Evolutionary conservation across 2,888 invertebrate species (phyloP).

Genomic region (Macrosoma leucophasiata): DNA sequence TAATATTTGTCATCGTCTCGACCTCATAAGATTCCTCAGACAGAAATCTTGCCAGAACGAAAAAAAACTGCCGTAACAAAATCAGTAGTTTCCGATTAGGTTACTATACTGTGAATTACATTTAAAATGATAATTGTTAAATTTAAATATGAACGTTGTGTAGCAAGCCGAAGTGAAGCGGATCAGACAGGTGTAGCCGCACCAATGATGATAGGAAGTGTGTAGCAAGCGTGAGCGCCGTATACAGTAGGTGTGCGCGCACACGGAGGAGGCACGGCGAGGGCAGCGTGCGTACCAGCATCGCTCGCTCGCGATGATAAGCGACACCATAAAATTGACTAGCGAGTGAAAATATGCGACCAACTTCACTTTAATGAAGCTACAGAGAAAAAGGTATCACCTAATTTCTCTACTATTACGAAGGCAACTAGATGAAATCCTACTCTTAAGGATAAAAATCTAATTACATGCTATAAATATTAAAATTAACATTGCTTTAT

Average conservation of each 20-base stretch:
- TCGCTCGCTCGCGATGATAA: too few relatives aligned
- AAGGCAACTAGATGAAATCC: conserved; percentile 75
- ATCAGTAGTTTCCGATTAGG: too few relatives aligned
- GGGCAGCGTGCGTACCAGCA: too few relatives aligned
- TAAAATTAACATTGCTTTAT: conserved; percentile 75
- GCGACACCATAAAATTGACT: conserved; percentile 64
- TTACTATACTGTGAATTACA: too few relatives aligned
- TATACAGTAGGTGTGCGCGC: conserved; percentile 29
- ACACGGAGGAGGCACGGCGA: conserved; percentile 26
- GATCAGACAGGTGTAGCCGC: conserved; percentile 14
- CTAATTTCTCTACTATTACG: conserved; percentile 70
- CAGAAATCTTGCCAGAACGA: too few relatives aligned
- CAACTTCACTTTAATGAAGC: conserved; percentile 57
- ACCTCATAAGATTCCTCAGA: too few relatives aligned
- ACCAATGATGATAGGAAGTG: too few relatives aligned
- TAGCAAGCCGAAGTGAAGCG: too few relatives aligned
- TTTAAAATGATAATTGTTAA: too few relatives aligned
- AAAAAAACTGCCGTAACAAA: too few relatives aligned
- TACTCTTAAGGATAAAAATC: conserved; percentile 74
- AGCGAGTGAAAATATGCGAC: conserved; percentile 47
- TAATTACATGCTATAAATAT: conserved; percentile 71
- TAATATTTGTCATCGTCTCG: too few relatives aligned
- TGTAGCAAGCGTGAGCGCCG: conserved; percentile 58
- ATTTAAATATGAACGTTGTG: too few relatives aligned
- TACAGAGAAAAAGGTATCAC: conserved; percentile 69